These are phyloP conservation scores for Mechanitis messenoides DNA, from an alignment of 2,888 invertebrate species.

Conservation along the genomic window DNA sequence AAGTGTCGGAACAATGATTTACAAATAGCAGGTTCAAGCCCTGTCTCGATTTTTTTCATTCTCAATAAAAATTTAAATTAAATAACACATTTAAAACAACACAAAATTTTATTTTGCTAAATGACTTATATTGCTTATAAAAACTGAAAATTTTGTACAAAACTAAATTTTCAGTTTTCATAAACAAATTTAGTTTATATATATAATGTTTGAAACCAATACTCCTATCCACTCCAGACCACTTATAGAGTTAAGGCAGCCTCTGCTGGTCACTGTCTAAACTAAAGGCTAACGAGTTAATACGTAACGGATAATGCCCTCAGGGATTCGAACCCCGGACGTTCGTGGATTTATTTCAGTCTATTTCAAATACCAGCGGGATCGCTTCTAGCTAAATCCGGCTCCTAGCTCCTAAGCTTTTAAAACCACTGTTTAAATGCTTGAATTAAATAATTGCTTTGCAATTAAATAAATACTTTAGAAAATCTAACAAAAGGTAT, in stretches of 20 bases:
- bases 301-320: constrained; percentile 52
- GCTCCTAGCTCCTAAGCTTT: constrained; percentile 61
- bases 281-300: constrained; percentile 47
- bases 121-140: no score
- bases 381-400: constrained; percentile 69
- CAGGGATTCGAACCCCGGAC: constrained; percentile 67
- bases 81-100: no score
- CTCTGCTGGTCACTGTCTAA: constrained; percentile 56
- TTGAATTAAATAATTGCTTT: constrained; percentile 30
- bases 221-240: neutral
- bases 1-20: no score
- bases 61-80: no score
- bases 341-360: constrained; percentile 69
- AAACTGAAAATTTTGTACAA: no score
- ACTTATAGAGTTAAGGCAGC: no score
- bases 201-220: constrained; percentile 27
- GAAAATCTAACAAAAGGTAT: constrained; percentile 22
- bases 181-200: no score
- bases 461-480: neutral
- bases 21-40: no score
- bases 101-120: no score
- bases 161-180: no score
- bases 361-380: constrained; percentile 53
- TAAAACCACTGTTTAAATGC: constrained; percentile 42
- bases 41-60: no score